Percentiles rank a stretch among this genome's conserved stretches.
These are phyloP conservation scores for Petrocephalus zakoni DNA, from an alignment of 2,113 vertebrate genomes.

Conservation along the genomic window DNA sequence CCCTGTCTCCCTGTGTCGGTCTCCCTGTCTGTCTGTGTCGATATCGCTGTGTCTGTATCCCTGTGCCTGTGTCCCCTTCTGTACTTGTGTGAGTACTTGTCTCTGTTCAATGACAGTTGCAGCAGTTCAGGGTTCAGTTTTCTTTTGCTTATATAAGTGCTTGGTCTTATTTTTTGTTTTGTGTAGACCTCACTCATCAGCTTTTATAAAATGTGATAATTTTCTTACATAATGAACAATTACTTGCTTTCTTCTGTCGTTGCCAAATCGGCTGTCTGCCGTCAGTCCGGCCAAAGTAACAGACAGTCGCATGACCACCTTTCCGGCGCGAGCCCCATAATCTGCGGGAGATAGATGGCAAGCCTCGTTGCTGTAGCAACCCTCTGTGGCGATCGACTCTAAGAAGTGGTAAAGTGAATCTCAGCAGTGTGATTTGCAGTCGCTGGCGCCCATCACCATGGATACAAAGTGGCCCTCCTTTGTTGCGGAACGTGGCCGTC, in stretches of 20 bases:
- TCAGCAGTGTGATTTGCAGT: background rate
- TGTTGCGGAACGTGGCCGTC: background rate
- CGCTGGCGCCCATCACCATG: background rate
- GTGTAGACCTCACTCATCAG: background rate
- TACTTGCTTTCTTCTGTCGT: background rate
- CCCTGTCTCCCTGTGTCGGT: too few relatives aligned
- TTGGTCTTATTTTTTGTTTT: background rate
- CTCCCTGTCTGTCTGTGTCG: background rate
- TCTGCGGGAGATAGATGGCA: background rate
- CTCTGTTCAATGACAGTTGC: background rate
- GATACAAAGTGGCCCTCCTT: background rate
- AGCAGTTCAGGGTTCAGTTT: background rate
- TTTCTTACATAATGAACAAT: conserved; percentile 4
- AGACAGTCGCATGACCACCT: background rate
- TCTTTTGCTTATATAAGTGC: background rate
- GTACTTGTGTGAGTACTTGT: background rate
- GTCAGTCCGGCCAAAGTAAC: background rate
- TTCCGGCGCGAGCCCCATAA: background rate
- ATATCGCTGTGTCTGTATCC: background rate
- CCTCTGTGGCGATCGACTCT: background rate
- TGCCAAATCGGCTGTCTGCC: background rate
- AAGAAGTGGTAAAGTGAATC: conserved; percentile 9
- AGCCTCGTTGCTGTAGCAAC: conserved; percentile 10
- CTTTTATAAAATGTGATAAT: conserved; percentile 1
- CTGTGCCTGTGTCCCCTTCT: background rate